Conservation (phyloP, 37 sponge, comb jelly and placozoan genomes). For the Oopsacas minuta region DNA sequence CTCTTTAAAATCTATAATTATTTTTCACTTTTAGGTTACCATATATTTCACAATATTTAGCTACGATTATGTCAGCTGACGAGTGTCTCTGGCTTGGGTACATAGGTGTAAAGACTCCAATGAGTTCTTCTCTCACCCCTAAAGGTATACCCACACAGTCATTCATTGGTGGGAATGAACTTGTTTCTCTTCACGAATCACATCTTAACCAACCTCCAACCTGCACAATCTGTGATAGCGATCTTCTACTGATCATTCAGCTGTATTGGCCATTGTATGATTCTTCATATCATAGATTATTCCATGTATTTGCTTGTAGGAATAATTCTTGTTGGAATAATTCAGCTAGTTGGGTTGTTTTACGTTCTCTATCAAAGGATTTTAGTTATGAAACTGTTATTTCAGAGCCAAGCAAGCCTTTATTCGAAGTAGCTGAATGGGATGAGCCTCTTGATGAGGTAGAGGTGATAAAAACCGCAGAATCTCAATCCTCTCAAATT, state of each 20-base stretch:
- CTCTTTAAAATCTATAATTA: background rate
- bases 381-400: background rate
- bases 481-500: background rate
- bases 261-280: background rate
- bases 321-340: background rate
- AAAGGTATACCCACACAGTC: background rate
- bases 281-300: background rate
- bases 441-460: background rate
- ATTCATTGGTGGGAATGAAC: background rate
- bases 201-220: background rate
- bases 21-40: background rate
- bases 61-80: background rate
- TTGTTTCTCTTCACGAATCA: background rate
- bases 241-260: background rate
- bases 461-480: background rate
- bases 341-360: background rate
- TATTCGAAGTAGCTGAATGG: background rate
- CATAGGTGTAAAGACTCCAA: background rate
- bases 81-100: conserved; percentile 13
- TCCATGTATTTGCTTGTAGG: conserved; percentile 11
- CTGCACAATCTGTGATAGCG: background rate
- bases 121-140: background rate
- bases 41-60: background rate
- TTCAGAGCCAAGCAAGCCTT: background rate
- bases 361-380: background rate